phyloP scores from a whole-genome alignment of 2,888 invertebrate genomes.

The Synanthedon formicaeformis region DNA sequence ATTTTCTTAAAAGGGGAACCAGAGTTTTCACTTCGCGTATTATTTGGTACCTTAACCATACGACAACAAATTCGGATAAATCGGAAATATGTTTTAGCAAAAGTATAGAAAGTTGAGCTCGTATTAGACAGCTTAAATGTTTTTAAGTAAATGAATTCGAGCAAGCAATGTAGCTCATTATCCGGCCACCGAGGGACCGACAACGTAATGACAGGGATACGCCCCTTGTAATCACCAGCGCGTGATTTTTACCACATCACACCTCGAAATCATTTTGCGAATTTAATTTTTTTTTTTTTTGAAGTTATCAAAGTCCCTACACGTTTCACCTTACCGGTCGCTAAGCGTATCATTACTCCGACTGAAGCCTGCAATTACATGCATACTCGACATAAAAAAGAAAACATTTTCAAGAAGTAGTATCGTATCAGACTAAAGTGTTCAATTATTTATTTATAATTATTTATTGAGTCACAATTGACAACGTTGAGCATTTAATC shows the following conservation, averaged over 20 bases:
- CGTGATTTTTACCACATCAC: constrained; percentile 57
- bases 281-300: constrained; percentile 34
- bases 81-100: too few relatives aligned
- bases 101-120: too few relatives aligned
- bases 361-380: constrained; percentile 47
- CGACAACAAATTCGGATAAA: too few relatives aligned
- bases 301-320: constrained; percentile 48
- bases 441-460: too few relatives aligned
- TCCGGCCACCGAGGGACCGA: constrained; percentile 23
- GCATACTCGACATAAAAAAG: constrained; percentile 6
- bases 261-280: constrained; percentile 50
- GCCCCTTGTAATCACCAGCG: constrained; percentile 47
- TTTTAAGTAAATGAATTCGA: constrained; percentile 8
- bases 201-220: constrained; percentile 53
- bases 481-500: neutral
- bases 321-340: constrained; percentile 32
- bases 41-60: too few relatives aligned
- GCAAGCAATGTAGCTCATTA: constrained; percentile 32
- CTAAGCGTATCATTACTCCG: constrained; percentile 55
- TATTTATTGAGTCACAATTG: constrained; percentile 2
- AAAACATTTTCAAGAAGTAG: neutral
- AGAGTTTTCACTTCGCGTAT: too few relatives aligned
- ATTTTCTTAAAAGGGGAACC: too few relatives aligned
- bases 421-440: constrained; percentile 1
- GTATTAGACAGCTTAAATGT: too few relatives aligned